phyloP scores from a whole-genome alignment of 23 tunicate genomes.

The Trididemnum clinides region DNA sequence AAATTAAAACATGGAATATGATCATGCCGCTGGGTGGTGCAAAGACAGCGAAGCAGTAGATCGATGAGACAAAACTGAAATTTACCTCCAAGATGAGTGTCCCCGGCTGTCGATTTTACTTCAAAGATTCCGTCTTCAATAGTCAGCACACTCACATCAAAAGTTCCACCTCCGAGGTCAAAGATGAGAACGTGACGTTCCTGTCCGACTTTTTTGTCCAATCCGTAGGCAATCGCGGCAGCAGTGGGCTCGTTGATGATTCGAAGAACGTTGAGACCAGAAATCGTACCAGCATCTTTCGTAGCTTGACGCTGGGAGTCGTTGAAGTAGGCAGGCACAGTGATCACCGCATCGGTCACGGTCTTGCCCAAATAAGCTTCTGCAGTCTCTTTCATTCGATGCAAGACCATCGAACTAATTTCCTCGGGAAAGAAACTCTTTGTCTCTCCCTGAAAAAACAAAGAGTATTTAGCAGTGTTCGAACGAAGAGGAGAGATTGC shows the following conservation, averaged over 20 bases:
- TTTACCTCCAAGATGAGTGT: constrained; percentile 84
- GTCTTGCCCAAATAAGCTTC: constrained; percentile 72
- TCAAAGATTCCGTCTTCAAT: constrained; percentile 94
- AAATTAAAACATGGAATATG: no score
- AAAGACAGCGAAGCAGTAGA: no score
- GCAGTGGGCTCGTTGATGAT: constrained; percentile 93
- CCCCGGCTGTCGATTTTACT: constrained; percentile 91
- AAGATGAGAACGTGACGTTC: constrained; percentile 87
- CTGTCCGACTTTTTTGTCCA: constrained; percentile 85
- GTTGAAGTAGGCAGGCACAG: constrained; percentile 87
- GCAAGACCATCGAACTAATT: constrained; percentile 83
- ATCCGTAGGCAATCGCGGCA: constrained; percentile 88
- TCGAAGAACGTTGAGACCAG: constrained; percentile 79
- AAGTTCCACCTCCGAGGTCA: constrained; percentile 92
- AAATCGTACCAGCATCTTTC: constrained; percentile 89
- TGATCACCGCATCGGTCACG: constrained; percentile 70
- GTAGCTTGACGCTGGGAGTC: constrained; percentile 90
- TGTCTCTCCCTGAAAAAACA: constrained; percentile 46
- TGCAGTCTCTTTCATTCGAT: constrained; percentile 79
- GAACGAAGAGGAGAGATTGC: no score
- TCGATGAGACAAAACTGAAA: no score
- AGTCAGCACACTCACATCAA: constrained; percentile 78
- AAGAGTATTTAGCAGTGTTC: no score
- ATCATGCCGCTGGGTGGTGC: no score
- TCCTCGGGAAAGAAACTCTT: constrained; percentile 87